Evolutionary conservation across 1,140 invertebrate species (phyloP), one percentile per base, ranked within the genome.

Genomic region (Drosophila sproati): DNA sequence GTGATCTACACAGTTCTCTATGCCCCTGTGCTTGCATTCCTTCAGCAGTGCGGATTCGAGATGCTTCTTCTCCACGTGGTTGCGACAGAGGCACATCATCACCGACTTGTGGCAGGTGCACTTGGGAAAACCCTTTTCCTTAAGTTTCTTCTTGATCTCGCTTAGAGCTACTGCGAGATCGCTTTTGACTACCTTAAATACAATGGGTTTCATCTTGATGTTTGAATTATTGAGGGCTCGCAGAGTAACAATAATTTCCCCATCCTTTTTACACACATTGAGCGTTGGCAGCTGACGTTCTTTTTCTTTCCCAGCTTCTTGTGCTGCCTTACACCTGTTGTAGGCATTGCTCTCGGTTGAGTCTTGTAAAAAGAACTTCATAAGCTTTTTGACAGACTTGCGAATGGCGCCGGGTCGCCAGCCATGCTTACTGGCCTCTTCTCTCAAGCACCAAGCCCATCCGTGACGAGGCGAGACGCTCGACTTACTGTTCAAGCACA

Each of bases 101-200:
- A 92, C 56, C 0, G 90, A 57, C 31, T 89, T 77, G 55, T 89
- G 77, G 39, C 92, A 92, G 2, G 52, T 73, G 51, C 92, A 92
- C 45, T 92, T 92, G 1, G 41, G 48, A 39, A 87, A 91, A 8
- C 90, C 90, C 50, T 74, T 74, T 2, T 54, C 39, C 51, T 92
- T 92, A 1, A 92, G 73, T 2, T 48, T 32, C 0, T 51, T 63
- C 48, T 87, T 83, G 3, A 92, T 76, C 6, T 79, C 56, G 0
- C 79, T 68, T 5, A 80, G 29, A 7, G 76, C 73, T 6, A 62
- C 43, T 0, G 70, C 68, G 28, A 82, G 47, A 2, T 86, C 61
- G 56, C 88, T 91, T 31, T 91, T 92, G 1, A 79, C 78, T 10
- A 92, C 80, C 34, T 60, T 80, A 35, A 92, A 92, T 0, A 78